Evolutionary conservation across 2,113 vertebrate species (phyloP), one percentile per base, ranked within the genome.

Genomic region (Marmota flaviventris): DNA sequence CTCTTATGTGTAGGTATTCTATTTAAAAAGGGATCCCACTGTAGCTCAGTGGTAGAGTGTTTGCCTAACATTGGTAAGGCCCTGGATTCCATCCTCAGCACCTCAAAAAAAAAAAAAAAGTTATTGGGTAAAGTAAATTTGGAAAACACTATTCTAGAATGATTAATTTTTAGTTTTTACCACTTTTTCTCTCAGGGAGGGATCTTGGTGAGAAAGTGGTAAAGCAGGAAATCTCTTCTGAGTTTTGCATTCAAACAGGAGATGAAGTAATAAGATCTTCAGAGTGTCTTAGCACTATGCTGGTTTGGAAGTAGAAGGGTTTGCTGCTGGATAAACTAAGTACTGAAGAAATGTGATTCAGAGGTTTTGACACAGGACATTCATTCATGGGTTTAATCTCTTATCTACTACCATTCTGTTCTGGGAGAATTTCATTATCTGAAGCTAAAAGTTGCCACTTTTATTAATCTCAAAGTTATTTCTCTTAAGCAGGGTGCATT

Each of bases 141-240:
- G 48, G 42, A 75, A 93, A 93, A 87, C 96, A 51, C 81, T 96
- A 17, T 89, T 93, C 53, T 83, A 92, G 89, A 91, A 73, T 86
- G 83, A 70, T 95, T 34, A 83, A 18, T 91, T 95, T 88, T 93
- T 87, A 83, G 24, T 91, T 95, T 91, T 93, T 87, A 72, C 85
- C 72, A 92, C 61, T 93, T 85, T 61, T 48, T 94, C n/a, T 86
- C 32, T 96, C 65, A 79, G 58, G 90, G 53, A 86, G 84, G 51
- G 69, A 82, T 93, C 78, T 95, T 97, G 85, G 79, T 94, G 42
- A 97, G 88, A 65, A 97, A 97, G 65, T 89, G 65, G 96, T 82
- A 79, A 97, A 96, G 58, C 83, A 95, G 92, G 96, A 97, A 96
- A 85, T 97, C 85, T 94, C 75, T 93, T 91, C 81, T 93, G 93